A percentile compares a stretch with the other conserved stretches of the same genome.
Evolutionary conservation across 2,113 vertebrate genomes (phyloP).

Genomic region (Psittacula cyanocephala): DNA sequence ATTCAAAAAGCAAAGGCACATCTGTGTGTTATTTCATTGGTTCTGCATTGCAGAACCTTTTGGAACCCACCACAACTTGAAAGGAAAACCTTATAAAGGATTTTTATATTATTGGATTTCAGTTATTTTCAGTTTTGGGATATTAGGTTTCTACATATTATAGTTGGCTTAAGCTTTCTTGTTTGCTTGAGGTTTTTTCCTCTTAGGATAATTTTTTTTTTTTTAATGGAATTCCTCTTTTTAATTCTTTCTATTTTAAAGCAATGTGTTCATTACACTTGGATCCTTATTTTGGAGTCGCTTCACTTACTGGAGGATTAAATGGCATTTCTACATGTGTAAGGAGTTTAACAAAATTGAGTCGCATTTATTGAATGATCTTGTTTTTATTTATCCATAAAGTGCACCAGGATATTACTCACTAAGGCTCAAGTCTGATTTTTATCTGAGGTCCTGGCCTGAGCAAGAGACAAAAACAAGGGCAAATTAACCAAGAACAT

Average conservation of each 20-base stretch:
- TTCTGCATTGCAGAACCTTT: constrained; percentile 31
- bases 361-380: constrained; percentile 72
- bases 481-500: not conserved
- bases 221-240: constrained; percentile 5
- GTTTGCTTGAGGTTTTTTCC: constrained; percentile 57
- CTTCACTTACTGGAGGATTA: constrained; percentile 63
- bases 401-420: constrained; percentile 63
- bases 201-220: not conserved
- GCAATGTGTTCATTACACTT: constrained; percentile 61
- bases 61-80: constrained; percentile 1
- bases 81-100: constrained; percentile 48
- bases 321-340: constrained; percentile 63
- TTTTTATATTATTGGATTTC: constrained; percentile 64
- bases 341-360: constrained; percentile 66
- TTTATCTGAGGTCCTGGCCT: constrained; percentile 66
- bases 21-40: not conserved
- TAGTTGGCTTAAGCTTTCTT: constrained; percentile 45
- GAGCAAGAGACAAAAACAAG: constrained; percentile 59
- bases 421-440: constrained; percentile 65
- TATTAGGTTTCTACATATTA: constrained; percentile 59
- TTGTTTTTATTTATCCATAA: constrained; percentile 75
- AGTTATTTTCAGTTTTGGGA: constrained; percentile 56
- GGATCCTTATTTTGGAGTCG: constrained; percentile 51
- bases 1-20: not conserved
- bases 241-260: constrained; percentile 32